A percentile compares a stretch with the other conserved stretches of the same genome.
These are phyloP conservation scores for Pachyramphus minor DNA, from an alignment of 2,113 vertebrate genomes.

Conservation along the genomic window DNA sequence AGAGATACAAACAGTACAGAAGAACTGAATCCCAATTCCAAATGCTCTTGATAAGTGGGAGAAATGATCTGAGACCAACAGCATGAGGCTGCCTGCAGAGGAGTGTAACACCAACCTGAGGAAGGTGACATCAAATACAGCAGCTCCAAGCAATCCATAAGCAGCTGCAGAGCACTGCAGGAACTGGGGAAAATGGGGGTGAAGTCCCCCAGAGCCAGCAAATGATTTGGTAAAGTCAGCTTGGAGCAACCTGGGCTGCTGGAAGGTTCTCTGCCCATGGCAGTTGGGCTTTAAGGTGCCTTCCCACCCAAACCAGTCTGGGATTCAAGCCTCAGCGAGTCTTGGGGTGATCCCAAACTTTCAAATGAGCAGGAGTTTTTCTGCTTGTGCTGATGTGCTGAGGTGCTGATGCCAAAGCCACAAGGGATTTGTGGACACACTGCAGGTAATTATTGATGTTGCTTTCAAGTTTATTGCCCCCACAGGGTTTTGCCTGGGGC, in stretches of 20 bases:
- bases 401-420: neutral
- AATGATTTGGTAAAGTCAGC: neutral
- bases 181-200: neutral
- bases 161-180: neutral
- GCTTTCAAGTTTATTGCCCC: neutral
- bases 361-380: neutral
- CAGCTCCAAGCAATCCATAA: fast-evolving
- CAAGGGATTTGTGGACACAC: fast-evolving
- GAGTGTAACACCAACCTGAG: neutral
- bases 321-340: neutral
- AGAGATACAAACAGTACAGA: neutral
- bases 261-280: neutral
- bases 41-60: neutral
- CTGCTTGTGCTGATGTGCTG: neutral
- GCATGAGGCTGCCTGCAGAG: neutral
- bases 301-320: neutral
- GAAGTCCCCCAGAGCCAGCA: neutral
- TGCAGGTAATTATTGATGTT: fast-evolving
- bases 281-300: neutral
- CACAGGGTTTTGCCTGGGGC: neutral
- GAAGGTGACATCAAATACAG: neutral
- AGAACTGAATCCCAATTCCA: neutral
- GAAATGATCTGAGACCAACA: constrained; percentile 17
- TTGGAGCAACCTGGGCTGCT: neutral
- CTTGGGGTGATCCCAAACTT: neutral